These are phyloP conservation scores for Drosophila bifasciata DNA, from an alignment of 1,140 invertebrate genomes.

Conservation along the genomic window DNA sequence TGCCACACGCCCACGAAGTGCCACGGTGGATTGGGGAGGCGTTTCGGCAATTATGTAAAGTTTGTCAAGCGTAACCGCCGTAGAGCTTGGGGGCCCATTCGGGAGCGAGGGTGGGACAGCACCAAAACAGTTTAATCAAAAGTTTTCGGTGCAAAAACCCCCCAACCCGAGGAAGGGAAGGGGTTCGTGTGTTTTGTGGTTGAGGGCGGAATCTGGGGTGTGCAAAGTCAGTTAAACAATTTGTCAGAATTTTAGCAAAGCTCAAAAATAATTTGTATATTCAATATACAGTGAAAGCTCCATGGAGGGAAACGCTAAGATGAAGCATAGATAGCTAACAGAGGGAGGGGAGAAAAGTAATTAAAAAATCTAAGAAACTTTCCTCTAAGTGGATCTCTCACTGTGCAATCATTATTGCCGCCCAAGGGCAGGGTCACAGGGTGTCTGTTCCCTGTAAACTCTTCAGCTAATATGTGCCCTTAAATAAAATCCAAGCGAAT, in stretches of 20 bases:
- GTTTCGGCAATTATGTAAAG: slow-evolving; percentile 70
- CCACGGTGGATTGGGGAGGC: slow-evolving; percentile 11
- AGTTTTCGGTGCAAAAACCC: slow-evolving; percentile 12
- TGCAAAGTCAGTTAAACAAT: slow-evolving; percentile 43
- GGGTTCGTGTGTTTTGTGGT: too few species aligned
- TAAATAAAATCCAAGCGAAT: too few species aligned
- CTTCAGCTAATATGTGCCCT: too few species aligned
- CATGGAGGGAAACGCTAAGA: neutral
- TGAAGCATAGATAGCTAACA: too few species aligned
- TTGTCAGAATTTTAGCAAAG: slow-evolving; percentile 8
- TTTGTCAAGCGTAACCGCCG: slow-evolving; percentile 58
- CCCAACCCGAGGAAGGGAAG: too few species aligned
- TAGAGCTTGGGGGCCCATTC: neutral
- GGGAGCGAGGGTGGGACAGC: slow-evolving; percentile 8
- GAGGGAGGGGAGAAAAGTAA: too few species aligned
- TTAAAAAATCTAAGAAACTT: too few species aligned
- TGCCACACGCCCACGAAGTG: slow-evolving; percentile 1
- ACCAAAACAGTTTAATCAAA: slow-evolving; percentile 45
- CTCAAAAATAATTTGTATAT: slow-evolving; percentile 1
- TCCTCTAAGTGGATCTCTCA: too few species aligned
- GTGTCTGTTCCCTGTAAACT: too few species aligned
- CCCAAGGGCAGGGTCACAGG: too few species aligned
- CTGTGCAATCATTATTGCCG: too few species aligned
- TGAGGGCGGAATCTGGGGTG: neutral
- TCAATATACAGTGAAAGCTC: neutral